These are phyloP conservation scores for Psittacula cyanocephala DNA, from an alignment of 2,113 vertebrate genomes.

Conservation along the genomic window DNA sequence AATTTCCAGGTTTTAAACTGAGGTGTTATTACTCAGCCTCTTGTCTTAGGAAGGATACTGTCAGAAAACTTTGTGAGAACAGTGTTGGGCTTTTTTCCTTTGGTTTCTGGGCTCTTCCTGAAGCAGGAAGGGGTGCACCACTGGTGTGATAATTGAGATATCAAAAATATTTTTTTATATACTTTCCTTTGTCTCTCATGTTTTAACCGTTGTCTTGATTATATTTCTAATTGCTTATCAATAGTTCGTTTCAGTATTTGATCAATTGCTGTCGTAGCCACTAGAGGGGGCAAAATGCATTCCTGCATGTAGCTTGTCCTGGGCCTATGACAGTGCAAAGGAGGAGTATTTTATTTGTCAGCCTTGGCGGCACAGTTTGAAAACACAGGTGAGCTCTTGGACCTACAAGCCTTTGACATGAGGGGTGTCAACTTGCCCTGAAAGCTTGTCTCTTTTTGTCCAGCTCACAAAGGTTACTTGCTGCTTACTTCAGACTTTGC, in stretches of 20 bases:
- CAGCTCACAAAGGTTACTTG: not conserved
- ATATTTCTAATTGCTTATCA: not conserved
- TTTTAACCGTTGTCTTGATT: not conserved
- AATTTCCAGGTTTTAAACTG: not conserved
- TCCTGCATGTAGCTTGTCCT: accelerated
- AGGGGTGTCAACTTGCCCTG: not conserved
- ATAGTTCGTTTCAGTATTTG: not conserved
- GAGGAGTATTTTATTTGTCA: not conserved
- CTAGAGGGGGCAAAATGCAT: not conserved
- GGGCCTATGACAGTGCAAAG: accelerated
- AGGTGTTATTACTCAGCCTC: not conserved
- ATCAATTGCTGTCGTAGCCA: not conserved
- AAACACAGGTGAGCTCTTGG: not conserved
- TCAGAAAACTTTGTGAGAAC: not conserved
- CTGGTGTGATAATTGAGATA: not conserved
- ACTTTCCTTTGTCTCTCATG: not conserved
- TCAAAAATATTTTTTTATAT: not conserved
- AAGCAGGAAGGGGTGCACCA: not conserved
- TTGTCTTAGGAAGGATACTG: not conserved
- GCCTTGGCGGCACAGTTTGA: not conserved
- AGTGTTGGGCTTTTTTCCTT: not conserved
- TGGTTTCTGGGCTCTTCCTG: not conserved
- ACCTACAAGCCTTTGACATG: not conserved
- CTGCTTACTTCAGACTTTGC: not conserved
- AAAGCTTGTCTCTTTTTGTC: not conserved